These are phyloP conservation scores for Antrozous pallidus DNA, from an alignment of 2,797 vertebrate species.

Conservation along the genomic window DNA sequence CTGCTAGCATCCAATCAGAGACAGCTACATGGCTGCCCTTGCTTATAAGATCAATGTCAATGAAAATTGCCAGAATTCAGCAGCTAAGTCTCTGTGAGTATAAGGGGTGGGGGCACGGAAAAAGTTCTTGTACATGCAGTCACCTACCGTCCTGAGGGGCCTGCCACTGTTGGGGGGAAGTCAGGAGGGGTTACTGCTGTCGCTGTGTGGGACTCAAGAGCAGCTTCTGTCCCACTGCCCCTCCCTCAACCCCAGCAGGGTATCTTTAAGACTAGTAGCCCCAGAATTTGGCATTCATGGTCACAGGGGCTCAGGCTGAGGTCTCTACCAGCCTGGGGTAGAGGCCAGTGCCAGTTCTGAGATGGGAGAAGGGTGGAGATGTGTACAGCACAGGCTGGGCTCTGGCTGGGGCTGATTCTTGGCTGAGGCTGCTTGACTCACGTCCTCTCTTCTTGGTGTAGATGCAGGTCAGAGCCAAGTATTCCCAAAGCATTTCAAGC, in stretches of 20 bases:
- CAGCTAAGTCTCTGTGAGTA: neutral
- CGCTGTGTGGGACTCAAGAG: neutral
- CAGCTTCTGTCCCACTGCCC: neutral
- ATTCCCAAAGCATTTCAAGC: slow-evolving; percentile 96
- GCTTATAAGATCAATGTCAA: neutral
- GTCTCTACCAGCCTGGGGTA: neutral
- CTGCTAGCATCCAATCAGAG: too few relatives aligned
- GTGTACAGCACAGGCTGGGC: neutral
- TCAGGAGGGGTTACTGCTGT: neutral
- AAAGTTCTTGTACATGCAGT: neutral
- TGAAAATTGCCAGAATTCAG: neutral
- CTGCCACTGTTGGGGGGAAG: neutral
- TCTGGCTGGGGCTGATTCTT: neutral
- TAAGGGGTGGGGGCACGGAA: too few relatives aligned
- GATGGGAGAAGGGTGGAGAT: neutral
- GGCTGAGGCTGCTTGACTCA: slow-evolving; percentile 72
- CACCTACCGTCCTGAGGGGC: neutral
- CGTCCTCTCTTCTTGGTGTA: slow-evolving; percentile 99
- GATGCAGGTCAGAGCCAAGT: slow-evolving; percentile 95
- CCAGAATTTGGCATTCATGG: neutral
- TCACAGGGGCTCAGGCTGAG: neutral
- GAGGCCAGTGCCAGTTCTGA: neutral
- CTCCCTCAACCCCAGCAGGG: fast-evolving
- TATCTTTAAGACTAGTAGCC: neutral
- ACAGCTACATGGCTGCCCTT: neutral